Base-by-base conservation (phyloP, 1,140 invertebrate genomes). In the Plectrocnemia conspersa region DNA sequence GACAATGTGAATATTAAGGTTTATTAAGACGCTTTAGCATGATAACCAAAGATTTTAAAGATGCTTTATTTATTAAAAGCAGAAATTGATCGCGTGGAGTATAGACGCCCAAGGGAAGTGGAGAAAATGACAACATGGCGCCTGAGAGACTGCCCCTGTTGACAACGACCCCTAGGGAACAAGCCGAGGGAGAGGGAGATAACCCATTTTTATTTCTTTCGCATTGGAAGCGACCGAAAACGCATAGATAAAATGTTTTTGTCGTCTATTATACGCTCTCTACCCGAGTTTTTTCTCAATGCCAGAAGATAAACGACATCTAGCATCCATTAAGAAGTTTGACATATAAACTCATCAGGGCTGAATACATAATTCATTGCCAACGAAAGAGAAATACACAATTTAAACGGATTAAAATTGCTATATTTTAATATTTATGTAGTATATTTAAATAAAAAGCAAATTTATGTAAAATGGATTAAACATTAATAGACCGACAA, bases 111-210 rank as follows among this genome's bases (percentile, higher is more conserved):
- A 52, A 42, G 49, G 49, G 15, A 16, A 52, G 36, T 15, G 18
- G 24, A 23, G n/a, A 19, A 54, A 44, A 55, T 59, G 52, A 54
- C 44, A 59, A 48, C 15, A 48, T 40, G 57, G 57, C 57, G 57
- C 57, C 57, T 41, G 6, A 6, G 3, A 54, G 57, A 47, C 57
- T 59, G 46, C 49, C 42, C 18, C 45, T 47, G 41, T 49, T 54
- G 45, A 58, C 52, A 54, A 36, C 36, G 40, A 2, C 52, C 47
- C n/a, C 27, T 19, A 35, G 47, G 45, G 18, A 35, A 13, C 3
- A 4, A 4, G n/a, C 11, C 32, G 32, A 11, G 32, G 32, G 16
- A 13, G 11, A 13, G 32, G 3, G 2, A 4, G n/a, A 35, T 35
- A 35, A 4, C n/a, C n/a, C 16, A 35, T 35, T 35, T 35, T 13